A percentile compares a stretch with the other conserved stretches of the same genome.
Evolutionary conservation across 2,888 invertebrate species (phyloP).

Genomic region (Eueremaeus valkanovi): DNA sequence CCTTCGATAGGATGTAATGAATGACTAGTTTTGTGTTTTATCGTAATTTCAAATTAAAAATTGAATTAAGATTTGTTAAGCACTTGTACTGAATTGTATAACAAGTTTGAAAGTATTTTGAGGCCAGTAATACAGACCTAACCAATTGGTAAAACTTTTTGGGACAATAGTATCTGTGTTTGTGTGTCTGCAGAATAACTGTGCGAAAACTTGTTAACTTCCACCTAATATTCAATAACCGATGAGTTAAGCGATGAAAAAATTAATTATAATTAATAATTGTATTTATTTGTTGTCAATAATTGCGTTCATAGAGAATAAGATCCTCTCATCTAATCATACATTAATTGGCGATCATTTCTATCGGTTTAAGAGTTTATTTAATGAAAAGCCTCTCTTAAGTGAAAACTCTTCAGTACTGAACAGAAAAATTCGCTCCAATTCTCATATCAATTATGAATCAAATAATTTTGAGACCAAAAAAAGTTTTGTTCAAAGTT

Average conservation of each 20-base stretch:
- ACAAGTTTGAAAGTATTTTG: constrained; percentile 5
- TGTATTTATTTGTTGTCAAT: neutral
- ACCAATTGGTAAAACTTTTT: neutral
- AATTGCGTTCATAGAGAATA: neutral
- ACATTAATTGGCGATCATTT: neutral
- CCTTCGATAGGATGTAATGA: neutral
- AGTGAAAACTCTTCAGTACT: neutral
- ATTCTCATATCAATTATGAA: neutral
- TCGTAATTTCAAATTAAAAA: neutral
- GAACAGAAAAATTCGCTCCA: neutral
- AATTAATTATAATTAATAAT: neutral
- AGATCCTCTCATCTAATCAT: neutral
- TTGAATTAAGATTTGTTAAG: too few relatives aligned
- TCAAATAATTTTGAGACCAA: neutral
- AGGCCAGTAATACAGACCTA: neutral
- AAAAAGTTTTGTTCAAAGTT: neutral
- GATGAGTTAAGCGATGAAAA: neutral
- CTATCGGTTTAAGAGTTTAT: neutral
- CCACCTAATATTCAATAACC: neutral
- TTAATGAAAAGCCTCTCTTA: neutral
- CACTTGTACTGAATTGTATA: neutral
- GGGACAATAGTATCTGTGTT: too few relatives aligned
- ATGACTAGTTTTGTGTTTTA: neutral
- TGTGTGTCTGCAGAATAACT: neutral
- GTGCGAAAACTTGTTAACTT: neutral